Base-by-base conservation (phyloP, 2,113 vertebrate genomes). In the Oreotrochilus melanogaster region DNA sequence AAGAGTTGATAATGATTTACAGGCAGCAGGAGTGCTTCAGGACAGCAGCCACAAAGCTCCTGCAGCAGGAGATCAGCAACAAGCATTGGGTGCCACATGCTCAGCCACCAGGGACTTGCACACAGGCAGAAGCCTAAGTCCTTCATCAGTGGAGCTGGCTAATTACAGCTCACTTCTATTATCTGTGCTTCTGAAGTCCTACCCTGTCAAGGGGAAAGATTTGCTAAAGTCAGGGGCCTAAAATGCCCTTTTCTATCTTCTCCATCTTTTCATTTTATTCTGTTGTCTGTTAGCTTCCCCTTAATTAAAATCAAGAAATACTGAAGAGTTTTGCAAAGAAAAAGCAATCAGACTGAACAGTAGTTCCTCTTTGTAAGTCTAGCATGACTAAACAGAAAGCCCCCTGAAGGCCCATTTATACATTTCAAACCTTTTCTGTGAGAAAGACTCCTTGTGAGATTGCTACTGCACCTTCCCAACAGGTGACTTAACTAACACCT, bases 1-100 rank as follows among this genome's bases (percentile, higher is more conserved):
- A 88, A 75, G 51, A 79, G 39, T 42, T 53, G 35, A 1, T 92
- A 96, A 97, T 95, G 61, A 95, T 96, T 97, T 94, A 96, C 92
- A 91, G 86, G 17, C 71, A 84, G 48, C 45, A 9, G 25, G 14
- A 72, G 81, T 45, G 43, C 3, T 0, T 43, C 47, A 69, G 56
- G 72, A 65, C 58, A 17, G 9, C 86, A 89, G 88, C 5, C 12
- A 37, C 14, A 33, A 43, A 7, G 61, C 14, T 69, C 14, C 67
- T 39, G 42, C 90, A 54, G 17, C 1, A 21, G n/a, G 24, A 56
- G 11, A 70, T 15, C 31, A 80, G 60, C 35, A 30, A 62, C 3
- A 4, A 76, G 42, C 22, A 83, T 22, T 73, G 85, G 28, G n/a
- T 43, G 43, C 42, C 25, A 67, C 27, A 10, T 2, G 17, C 62